Evolutionary conservation across 2,113 vertebrate genomes (phyloP).

Genomic region (Thryonomys swinderianus): DNA sequence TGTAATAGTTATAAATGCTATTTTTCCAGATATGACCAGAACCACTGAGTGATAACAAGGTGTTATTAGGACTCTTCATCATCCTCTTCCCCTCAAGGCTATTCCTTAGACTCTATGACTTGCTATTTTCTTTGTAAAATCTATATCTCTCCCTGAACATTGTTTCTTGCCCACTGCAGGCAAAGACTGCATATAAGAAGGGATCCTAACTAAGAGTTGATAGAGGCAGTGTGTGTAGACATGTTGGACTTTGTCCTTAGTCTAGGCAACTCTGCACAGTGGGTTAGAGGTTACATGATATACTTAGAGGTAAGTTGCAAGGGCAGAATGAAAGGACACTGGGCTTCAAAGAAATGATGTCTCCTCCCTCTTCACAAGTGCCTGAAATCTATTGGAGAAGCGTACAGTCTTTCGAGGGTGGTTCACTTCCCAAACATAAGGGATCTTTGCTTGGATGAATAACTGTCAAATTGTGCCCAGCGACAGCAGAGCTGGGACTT

Average conservation of each 20-base stretch:
- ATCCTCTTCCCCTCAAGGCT: not conserved
- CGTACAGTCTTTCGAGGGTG: not conserved
- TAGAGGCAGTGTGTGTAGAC: not conserved
- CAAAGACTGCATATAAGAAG: not conserved
- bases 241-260: not conserved
- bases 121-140: not conserved
- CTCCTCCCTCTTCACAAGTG: not conserved
- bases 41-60: not conserved
- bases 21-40: not conserved
- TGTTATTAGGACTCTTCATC: not conserved
- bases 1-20: not conserved
- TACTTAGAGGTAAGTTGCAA: not conserved
- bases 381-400: not conserved
- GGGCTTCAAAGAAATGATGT: not conserved
- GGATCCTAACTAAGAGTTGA: not conserved
- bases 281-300: not conserved
- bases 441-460: constrained; percentile 2
- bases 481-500: not conserved
- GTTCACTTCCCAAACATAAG: not conserved
- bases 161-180: not conserved
- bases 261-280: not conserved
- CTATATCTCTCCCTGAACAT: not conserved
- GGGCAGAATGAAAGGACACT: not conserved
- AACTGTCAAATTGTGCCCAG: not conserved
- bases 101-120: not conserved